Evolutionary conservation across 2,797 vertebrate genomes (phyloP).

Genomic region (Lutjanus argentimaculatus): DNA sequence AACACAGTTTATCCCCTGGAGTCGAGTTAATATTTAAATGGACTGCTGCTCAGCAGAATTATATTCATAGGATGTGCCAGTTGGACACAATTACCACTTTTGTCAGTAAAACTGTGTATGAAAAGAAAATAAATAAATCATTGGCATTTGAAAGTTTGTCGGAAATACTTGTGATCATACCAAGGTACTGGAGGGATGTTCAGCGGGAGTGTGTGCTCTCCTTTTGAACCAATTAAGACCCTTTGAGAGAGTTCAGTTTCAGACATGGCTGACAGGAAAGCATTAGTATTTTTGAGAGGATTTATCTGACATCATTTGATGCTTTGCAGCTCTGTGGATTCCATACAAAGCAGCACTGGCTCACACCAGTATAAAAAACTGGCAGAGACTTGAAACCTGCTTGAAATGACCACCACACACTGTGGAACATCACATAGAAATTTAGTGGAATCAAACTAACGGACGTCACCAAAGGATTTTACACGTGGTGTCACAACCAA

Average conservation of each 20-base stretch:
- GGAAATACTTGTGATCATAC: background rate
- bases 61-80: constrained; percentile 15
- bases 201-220: background rate
- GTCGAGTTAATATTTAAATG: constrained; percentile 24
- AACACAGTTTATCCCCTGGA: constrained; percentile 2
- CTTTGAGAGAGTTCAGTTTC: constrained; percentile 11
- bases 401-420: too few relatives aligned
- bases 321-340: background rate
- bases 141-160: background rate
- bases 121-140: constrained; percentile 6
- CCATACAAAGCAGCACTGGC: background rate
- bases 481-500: too few relatives aligned
- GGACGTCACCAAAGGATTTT: too few relatives aligned
- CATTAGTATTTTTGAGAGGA: background rate
- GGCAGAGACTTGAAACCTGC: too few relatives aligned
- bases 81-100: constrained; percentile 2
- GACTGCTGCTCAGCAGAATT: background rate
- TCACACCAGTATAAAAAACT: background rate
- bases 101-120: background rate
- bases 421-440: too few relatives aligned
- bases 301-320: constrained; percentile 20
- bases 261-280: constrained; percentile 22
- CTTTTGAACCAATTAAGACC: constrained; percentile 16
- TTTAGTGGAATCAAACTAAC: background rate
- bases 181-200: constrained; percentile 14